Base-by-base conservation (phyloP, 2,888 invertebrate species). In the Aphidoletes aphidimyza region DNA sequence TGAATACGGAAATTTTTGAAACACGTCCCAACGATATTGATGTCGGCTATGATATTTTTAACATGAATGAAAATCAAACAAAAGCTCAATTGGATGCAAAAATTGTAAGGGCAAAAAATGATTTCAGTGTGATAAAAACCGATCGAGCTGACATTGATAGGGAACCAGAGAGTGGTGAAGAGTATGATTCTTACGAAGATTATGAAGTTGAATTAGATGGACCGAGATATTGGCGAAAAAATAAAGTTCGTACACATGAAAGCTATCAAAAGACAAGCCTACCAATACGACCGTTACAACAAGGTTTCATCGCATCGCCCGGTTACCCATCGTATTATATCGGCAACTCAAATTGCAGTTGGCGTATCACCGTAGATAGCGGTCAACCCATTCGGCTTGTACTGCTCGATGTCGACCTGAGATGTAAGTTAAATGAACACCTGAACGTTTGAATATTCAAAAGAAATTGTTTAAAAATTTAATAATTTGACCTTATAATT, bases 241-340 rank as follows among this genome's bases (percentile, higher is more conserved):
- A 85, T 83, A 84, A 84, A 84, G n/a, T 39, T 34, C 59, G 85
- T 9, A 36, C 36, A 6, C 86, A 87, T 49, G 85, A 59, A 17
- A 87, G 87, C 84, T 85, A 86, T 84, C 87, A 87, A 85, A 86
- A 86, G 42, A 86, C 87, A 22, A 85, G 86, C 34, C 87, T 86
- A 42, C 85, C 86, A 54, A 86, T 86, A n/a, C 87, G 87, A 36
- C 85, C 87, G 36, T 84, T 87, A 1, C 87, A 93, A 88, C 87
- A 93, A 88, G 94, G 94, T 1, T 93, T 94, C 89, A 92, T 94
- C 86, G 91, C 92, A 47, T 93, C 93, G 86, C 95, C 95, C 0
- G 95, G 95, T 9, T 95, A 95, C 89, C 95, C 95, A 0, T 91
- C 93, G 87, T 94, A 92, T 89, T 95, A 95, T 88, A 91, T 94